Conservation (phyloP, 1,140 invertebrate genomes). For the Drosophila santomea region DNA sequence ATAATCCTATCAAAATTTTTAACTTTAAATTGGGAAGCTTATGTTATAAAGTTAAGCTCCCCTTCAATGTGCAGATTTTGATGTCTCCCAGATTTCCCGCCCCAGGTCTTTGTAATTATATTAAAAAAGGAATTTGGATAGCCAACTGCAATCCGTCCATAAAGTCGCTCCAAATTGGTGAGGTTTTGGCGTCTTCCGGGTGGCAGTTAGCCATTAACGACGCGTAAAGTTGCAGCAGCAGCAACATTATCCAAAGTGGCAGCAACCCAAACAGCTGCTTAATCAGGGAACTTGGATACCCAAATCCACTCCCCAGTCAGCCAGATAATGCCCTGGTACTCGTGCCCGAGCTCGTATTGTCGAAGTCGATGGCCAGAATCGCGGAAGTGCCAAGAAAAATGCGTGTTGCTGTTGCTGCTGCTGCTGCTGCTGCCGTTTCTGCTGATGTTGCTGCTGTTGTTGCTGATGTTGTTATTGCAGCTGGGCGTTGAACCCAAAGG, state of each 20-base stretch:
- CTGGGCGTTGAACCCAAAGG: constrained; percentile 62
- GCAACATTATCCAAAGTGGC: constrained; percentile 12
- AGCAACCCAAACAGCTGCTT: constrained; percentile 40
- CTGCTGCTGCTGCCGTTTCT: constrained; percentile 9
- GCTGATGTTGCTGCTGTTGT: constrained; percentile 19
- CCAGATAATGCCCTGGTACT: constrained; percentile 50
- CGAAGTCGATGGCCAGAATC: constrained; percentile 56
- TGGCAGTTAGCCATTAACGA: constrained; percentile 52
- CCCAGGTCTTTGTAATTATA: constrained; percentile 10
- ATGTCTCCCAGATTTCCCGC: constrained; percentile 5
- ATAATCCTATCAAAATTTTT: no score
- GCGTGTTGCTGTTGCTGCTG: constrained; percentile 40
- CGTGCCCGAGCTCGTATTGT: constrained; percentile 3
- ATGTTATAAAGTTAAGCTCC: not conserved
- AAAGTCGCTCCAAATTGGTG: constrained; percentile 20
- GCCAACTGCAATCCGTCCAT: constrained; percentile 4
- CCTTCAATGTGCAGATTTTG: constrained; percentile 10
- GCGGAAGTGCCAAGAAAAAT: constrained; percentile 74
- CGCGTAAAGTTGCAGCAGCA: constrained; percentile 45
- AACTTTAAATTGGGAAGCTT: no score
- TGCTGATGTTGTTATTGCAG: constrained; percentile 18
- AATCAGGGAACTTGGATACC: constrained; percentile 51
- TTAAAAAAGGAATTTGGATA: constrained; percentile 4
- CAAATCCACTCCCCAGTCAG: constrained; percentile 7
- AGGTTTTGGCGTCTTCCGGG: constrained; percentile 47